These are phyloP conservation scores for Carettochelys insculpta DNA, from an alignment of 2,113 vertebrate genomes.

Conservation along the genomic window DNA sequence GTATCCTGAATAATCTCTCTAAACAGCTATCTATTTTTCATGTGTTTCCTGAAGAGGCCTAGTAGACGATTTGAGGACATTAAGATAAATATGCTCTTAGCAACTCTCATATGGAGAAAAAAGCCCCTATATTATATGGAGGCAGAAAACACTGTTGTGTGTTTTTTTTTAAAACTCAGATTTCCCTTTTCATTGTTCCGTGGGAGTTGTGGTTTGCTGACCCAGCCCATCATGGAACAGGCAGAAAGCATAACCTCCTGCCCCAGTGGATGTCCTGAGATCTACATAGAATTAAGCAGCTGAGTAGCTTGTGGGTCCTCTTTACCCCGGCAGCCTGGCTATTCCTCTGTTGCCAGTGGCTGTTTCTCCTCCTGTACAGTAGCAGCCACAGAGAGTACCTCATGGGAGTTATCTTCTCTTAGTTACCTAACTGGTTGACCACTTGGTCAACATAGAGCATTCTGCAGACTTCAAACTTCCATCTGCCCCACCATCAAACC, in stretches of 20 bases:
- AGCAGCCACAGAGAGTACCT: background rate
- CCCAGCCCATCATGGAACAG: rapidly evolving
- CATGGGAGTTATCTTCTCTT: background rate
- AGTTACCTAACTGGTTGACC: background rate
- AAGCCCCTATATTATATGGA: background rate
- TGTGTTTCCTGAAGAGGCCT: background rate
- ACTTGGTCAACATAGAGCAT: background rate
- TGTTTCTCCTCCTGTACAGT: background rate
- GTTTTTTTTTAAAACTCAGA: background rate
- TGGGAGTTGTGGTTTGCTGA: background rate
- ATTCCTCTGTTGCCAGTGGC: background rate
- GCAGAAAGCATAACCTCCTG: background rate
- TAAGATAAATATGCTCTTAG: too few species aligned
- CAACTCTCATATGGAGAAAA: too few species aligned
- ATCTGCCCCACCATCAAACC: background rate
- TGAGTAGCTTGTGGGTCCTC: background rate
- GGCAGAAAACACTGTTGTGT: background rate
- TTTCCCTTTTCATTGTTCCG: background rate
- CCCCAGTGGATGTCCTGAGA: rapidly evolving
- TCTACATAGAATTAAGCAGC: background rate
- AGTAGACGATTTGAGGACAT: background rate
- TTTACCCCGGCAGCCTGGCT: background rate
- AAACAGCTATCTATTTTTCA: background rate
- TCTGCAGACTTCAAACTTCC: background rate
- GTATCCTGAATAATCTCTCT: background rate